These are phyloP conservation scores for Calliopsis andreniformis DNA, from an alignment of 1,140 invertebrate species.

Conservation along the genomic window DNA sequence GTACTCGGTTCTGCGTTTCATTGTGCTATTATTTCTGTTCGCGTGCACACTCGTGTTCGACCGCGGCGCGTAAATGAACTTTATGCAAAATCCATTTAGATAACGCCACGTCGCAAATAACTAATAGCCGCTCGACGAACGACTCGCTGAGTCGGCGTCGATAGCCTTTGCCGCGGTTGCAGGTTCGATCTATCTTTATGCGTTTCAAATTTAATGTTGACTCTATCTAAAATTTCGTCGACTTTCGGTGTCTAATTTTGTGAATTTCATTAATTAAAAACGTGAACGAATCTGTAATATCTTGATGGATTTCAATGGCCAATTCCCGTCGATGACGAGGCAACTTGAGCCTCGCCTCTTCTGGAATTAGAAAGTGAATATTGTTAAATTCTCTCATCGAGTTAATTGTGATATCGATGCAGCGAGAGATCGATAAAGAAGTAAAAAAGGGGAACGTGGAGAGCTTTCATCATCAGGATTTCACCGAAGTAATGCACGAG, in stretches of 20 bases:
- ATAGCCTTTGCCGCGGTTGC: background rate
- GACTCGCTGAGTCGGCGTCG: background rate
- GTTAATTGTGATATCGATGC: slow-evolving; percentile 30
- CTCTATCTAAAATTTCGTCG: no score
- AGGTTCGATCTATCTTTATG: background rate
- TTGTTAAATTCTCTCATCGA: slow-evolving; percentile 18
- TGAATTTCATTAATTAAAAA: no score
- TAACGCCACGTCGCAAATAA: slow-evolving; percentile 16
- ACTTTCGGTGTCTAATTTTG: no score
- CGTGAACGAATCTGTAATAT: no score
- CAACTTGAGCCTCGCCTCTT: no score
- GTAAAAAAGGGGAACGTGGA: background rate
- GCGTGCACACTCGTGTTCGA: background rate
- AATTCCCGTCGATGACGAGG: no score
- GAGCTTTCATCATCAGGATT: slow-evolving; percentile 13
- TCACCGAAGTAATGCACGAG: slow-evolving; percentile 12
- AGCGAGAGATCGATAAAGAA: background rate
- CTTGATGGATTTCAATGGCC: no score
- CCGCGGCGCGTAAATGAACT: background rate
- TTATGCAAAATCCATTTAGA: slow-evolving; percentile 36
- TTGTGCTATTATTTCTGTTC: slow-evolving; percentile 43
- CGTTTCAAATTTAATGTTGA: background rate
- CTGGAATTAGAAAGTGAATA: slow-evolving; percentile 40
- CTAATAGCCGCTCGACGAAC: slow-evolving; percentile 10
- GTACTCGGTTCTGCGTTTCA: slow-evolving; percentile 30